Base-by-base conservation (phyloP, 1,140 invertebrate species). In the Saccostrea glomerata region DNA sequence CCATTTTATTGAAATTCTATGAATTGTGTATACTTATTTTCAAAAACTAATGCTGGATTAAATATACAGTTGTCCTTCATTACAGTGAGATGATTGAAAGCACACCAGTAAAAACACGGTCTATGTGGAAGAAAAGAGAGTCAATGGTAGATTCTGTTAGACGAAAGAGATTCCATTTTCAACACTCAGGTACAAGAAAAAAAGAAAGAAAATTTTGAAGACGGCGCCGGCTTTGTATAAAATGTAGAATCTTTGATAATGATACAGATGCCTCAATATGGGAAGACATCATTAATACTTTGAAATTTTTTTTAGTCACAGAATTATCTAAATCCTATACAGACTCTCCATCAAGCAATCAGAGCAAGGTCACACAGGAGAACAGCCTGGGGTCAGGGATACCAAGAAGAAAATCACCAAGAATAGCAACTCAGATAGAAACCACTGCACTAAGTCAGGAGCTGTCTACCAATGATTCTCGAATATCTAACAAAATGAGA, bases 391-490 rank as follows among this genome's bases (percentile, higher is more conserved):
- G 58, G 58, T 20, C 58, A 63, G 70, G 70, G 5, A 2, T 30
- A 36, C 70, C 70, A 9, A 77, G 70, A 36, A 77, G 70, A 30
- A 77, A 77, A 77, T 77, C 70, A 11, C 70, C 70, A 30, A 77
- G 25, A 77, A 30, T 36, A 77, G 25, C 70, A 12, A 77, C 1
- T 77, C 60, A 66, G 23, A 66, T 66, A 17, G 60, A 66, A 23
- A 66, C 7, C 17, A 12, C 12, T 7, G 30, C 70, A 12, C 12
- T 15, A 30, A 77, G 13, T 77, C 23, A 25, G 30, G 66, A 30
- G 13, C 23, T 73, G 13, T 77, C 47, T 47, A 36, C 11, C 25
- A 4, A 25, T 77, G 30, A 77, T 77, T 25, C 70, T 77, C 30
- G 11, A 30, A 15, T 30, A 12, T 17, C 70, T 30, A 15, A 9